Evolutionary conservation across 2,888 invertebrate species (phyloP).

Genomic region (Himalopsyche anomala): DNA sequence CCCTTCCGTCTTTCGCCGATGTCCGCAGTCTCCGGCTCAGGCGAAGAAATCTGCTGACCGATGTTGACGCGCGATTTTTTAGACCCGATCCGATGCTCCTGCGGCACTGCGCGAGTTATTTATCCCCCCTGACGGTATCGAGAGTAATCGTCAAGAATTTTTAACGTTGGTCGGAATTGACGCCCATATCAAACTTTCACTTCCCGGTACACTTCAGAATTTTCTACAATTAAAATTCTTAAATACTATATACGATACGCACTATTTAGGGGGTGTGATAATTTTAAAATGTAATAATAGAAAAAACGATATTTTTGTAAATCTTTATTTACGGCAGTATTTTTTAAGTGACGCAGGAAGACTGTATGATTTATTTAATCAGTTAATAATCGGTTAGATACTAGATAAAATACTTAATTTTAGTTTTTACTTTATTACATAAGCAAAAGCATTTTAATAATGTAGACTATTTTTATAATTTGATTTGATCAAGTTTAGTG

Average conservation of each 20-base stretch:
- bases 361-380: constrained; percentile 3
- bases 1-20: not conserved
- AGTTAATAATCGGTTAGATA: not conserved
- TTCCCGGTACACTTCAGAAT: not conserved
- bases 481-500: constrained; percentile 1
- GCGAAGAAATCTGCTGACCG: not conserved
- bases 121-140: not conserved
- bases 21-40: not conserved
- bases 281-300: not conserved
- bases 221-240: no score
- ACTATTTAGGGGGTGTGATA: not conserved
- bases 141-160: not conserved
- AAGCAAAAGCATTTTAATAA: not conserved
- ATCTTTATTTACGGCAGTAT: not conserved
- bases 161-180: not conserved
- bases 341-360: not conserved
- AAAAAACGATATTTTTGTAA: not conserved
- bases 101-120: no score
- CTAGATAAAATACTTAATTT: not conserved
- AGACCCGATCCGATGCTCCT: no score
- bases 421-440: not conserved
- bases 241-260: no score
- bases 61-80: not conserved
- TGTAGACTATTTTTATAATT: not conserved
- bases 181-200: constrained; percentile 1